Base-by-base conservation (phyloP, 2,888 invertebrate genomes). In the Stramonita haemastoma region DNA sequence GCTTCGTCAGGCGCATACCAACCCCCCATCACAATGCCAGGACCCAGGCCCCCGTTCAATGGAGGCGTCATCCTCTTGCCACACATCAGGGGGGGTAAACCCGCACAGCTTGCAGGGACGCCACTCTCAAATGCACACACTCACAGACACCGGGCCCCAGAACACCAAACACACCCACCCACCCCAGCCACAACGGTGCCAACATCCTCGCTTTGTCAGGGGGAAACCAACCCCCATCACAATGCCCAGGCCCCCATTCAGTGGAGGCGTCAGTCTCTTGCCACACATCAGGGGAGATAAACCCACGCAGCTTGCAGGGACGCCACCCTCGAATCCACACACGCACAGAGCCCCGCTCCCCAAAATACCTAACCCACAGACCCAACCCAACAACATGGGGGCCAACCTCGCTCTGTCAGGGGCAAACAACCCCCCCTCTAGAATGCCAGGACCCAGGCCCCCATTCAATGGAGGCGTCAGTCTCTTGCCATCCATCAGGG, bases 301-400 rank as follows among this genome's bases (percentile, higher is more conserved):
- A 88, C 95, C 95, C 4, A 89, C 95, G 57, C 94, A 94, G 79
- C 87, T 95, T 60, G 91, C 94, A 22, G 95, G 95, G 0, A 95
- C 95, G 90, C 95, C 95, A 8, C 90, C 95, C 34, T 90, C 66
- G 13, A 17, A 66, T 13, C 2, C 66, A 66, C 66, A 66, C 66
- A 66, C 66, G 13, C 4, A 13, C 66, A 66, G 19, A 66, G 6
- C 2, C 66, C 17, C 66, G 13, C 5, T 1, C 66, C 17, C 66
- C 2, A 4, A 66, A 17, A 66, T 13, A 66, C 66, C 2, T 5
- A 46, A 66, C 66, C 2, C 66, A 66, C 66, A 2, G 6, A 66
- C 66, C 17, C 66, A 66, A 17, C 17, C 66, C 4, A 22, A 26
- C 11, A 22, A 36, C 46, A 4, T 5, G 32, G 77, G 29, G 32